Evolutionary conservation across 2,797 vertebrate species (phyloP).

Genomic region (Craterocephalus amniculus): DNA sequence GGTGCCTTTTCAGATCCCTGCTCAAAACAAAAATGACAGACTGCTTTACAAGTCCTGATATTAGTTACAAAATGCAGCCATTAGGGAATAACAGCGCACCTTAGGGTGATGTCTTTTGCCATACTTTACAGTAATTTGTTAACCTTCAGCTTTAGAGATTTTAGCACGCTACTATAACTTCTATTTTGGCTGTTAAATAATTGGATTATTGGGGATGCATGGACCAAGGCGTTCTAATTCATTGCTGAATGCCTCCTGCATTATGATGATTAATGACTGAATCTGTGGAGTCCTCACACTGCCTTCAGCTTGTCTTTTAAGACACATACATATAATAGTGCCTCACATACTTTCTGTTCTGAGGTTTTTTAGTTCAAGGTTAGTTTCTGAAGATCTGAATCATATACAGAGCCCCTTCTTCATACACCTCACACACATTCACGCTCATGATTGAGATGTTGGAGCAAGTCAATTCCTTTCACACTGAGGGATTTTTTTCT

Average conservation of each 20-base stretch:
- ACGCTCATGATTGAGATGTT: constrained; percentile 32
- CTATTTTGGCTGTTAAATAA: constrained; percentile 67
- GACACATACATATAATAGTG: constrained; percentile 25
- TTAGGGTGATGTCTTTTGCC: constrained; percentile 24
- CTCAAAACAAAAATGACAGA: constrained; percentile 29
- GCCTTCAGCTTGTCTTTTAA: constrained; percentile 61
- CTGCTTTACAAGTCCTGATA: constrained; percentile 9
- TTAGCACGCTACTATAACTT: constrained; percentile 39
- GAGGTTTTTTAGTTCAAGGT: constrained; percentile 51
- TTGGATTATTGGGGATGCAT: constrained; percentile 68
- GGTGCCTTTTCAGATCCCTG: not conserved
- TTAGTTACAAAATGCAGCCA: constrained; percentile 27
- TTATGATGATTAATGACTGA: constrained; percentile 79
- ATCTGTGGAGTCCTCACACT: constrained; percentile 43
- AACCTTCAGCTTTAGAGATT: constrained; percentile 68
- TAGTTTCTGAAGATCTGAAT: constrained; percentile 58
- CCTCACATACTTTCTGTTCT: constrained; percentile 33
- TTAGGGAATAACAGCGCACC: constrained; percentile 18
- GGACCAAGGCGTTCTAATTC: constrained; percentile 69
- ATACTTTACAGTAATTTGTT: constrained; percentile 33
- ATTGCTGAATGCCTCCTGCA: constrained; percentile 68
- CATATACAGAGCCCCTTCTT: constrained; percentile 12
- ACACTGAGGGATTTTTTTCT: constrained; percentile 73
- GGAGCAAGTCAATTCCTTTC: constrained; percentile 65
- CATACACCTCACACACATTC: constrained; percentile 22